A percentile compares a stretch with the other conserved stretches of the same genome.
Evolutionary conservation across 2,888 invertebrate genomes (phyloP).

Genomic region (Rotaria macrura): DNA sequence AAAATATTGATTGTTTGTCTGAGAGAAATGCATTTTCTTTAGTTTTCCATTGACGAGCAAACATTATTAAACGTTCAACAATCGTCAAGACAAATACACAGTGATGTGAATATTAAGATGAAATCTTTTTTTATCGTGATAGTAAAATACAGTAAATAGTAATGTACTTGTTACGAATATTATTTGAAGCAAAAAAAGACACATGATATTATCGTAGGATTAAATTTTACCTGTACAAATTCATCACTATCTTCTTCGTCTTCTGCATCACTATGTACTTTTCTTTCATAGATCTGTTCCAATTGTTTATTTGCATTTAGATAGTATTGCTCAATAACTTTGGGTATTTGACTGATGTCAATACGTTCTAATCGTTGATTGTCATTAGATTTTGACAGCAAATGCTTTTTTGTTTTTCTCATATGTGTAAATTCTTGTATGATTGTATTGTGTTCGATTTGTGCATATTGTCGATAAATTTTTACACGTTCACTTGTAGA

Average conservation of each 20-base stretch:
- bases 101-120: too few species aligned
- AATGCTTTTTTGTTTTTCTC: not conserved
- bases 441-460: not conserved
- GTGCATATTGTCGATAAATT: slow-evolving; percentile 2
- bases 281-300: not conserved
- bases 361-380: not conserved
- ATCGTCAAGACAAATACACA: too few species aligned
- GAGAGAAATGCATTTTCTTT: too few species aligned
- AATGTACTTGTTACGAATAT: too few species aligned
- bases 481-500: not conserved
- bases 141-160: too few species aligned
- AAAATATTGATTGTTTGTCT: too few species aligned
- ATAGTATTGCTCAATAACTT: not conserved
- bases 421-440: not conserved
- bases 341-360: slow-evolving; percentile 10
- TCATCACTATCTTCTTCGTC: not conserved
- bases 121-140: too few species aligned
- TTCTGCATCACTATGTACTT: not conserved
- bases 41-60: too few species aligned
- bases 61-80: too few species aligned
- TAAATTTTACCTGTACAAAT: not conserved
- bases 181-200: too few species aligned
- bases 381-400: not conserved
- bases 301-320: not conserved
- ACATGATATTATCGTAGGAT: too few species aligned